Conservation (phyloP, 2,113 vertebrate genomes). For the Peromyscus maniculatus region DNA sequence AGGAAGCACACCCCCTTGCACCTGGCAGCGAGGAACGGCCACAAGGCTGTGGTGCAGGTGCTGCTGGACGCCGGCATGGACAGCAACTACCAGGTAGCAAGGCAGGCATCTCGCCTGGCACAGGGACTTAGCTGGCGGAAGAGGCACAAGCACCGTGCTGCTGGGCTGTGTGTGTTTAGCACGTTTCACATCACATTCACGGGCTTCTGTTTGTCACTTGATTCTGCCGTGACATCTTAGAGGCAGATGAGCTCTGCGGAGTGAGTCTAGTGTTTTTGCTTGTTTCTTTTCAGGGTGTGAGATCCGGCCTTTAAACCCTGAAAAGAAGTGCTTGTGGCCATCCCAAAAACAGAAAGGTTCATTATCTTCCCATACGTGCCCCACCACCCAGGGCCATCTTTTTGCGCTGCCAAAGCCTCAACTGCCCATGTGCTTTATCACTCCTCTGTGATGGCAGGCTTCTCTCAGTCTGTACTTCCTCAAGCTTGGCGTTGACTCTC, state of each 20-base stretch:
- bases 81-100: constrained; percentile 96
- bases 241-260: neutral
- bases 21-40: constrained; percentile 96
- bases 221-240: constrained; percentile 17
- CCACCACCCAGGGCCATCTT: neutral
- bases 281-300: constrained; percentile 63
- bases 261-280: neutral
- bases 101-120: accelerated
- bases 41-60: constrained; percentile 95
- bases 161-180: constrained; percentile 65
- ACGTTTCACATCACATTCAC: neutral
- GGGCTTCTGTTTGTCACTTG: constrained; percentile 54
- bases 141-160: constrained; percentile 33
- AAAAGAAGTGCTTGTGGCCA: constrained; percentile 46
- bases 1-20: constrained; percentile 98
- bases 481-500: neutral
- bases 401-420: neutral
- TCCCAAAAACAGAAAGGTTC: neutral
- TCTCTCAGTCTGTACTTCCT: neutral
- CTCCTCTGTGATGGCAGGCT: neutral
- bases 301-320: neutral
- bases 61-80: constrained; percentile 97
- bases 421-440: neutral
- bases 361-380: constrained; percentile 12
- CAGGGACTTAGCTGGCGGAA: neutral